phyloP scores from a whole-genome alignment of 2,888 invertebrate species.

The Ariolimax columbianus region DNA sequence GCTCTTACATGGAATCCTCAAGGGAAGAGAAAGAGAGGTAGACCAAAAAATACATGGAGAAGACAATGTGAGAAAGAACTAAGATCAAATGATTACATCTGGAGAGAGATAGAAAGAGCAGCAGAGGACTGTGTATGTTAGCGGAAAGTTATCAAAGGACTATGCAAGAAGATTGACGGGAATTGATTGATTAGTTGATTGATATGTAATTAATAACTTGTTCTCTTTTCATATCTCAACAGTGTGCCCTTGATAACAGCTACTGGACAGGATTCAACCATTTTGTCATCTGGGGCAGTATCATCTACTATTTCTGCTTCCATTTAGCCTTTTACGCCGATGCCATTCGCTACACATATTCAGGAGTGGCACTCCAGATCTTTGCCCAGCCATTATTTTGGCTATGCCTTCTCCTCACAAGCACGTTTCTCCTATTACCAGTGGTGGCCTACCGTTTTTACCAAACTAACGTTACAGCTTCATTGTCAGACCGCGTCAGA shows the following conservation, averaged over 20 bases:
- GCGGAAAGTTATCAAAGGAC: too few species aligned
- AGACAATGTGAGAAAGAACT: too few species aligned
- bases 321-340: conserved; percentile 95
- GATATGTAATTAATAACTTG: background rate
- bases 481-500: conserved; percentile 93
- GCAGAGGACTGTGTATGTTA: too few species aligned
- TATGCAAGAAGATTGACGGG: too few species aligned
- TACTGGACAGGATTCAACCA: conserved; percentile 99
- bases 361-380: conserved; percentile 77
- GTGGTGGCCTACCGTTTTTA: conserved; percentile 94
- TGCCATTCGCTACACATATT: conserved; percentile 80
- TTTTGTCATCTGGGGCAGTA: conserved; percentile 97
- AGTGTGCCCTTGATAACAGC: conserved; percentile 98
- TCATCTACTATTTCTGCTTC: conserved; percentile 95
- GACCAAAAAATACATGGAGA: too few species aligned
- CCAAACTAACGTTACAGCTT: conserved; percentile 92
- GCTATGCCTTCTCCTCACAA: conserved; percentile 83
- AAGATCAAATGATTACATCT: too few species aligned
- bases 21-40: too few species aligned
- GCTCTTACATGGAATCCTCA: too few species aligned
- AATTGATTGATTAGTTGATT: background rate
- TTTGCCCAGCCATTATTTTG: conserved; percentile 91
- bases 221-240: conserved; percentile 71
- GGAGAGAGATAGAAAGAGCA: too few species aligned
- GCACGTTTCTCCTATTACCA: conserved; percentile 92